Evolutionary conservation across 1,140 invertebrate species (phyloP).

Genomic region (Vanessa tameamea): DNA sequence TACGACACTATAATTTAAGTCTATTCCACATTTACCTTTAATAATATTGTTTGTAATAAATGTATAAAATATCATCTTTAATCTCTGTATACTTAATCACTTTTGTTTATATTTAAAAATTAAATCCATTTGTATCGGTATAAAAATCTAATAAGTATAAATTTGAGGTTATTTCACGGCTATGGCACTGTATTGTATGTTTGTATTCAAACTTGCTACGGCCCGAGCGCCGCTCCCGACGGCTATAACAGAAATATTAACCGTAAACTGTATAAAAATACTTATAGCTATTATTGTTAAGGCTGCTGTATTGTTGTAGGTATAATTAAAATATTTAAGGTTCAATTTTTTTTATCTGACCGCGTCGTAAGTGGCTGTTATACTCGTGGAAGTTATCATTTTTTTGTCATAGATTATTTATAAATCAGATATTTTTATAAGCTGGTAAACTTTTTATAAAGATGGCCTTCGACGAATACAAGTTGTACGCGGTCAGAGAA

Average conservation of each 20-base stretch:
- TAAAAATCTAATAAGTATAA: conserved; percentile 80
- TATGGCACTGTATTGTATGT: conserved; percentile 76
- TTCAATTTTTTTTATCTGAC: conserved; percentile 46
- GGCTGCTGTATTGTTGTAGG: conserved; percentile 69
- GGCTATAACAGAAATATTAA: conserved; percentile 51
- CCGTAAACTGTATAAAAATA: conserved; percentile 77
- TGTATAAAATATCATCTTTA: conserved; percentile 81
- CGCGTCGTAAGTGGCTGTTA: conserved; percentile 31
- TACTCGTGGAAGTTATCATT: conserved; percentile 25
- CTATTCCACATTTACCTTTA: conserved; percentile 78
- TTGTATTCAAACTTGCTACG: conserved; percentile 78
- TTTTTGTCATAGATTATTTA: conserved; percentile 4
- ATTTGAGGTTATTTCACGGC: conserved; percentile 76
- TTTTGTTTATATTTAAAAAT: conserved; percentile 81
- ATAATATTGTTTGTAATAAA: conserved; percentile 81
- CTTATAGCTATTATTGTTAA: conserved; percentile 79
- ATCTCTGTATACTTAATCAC: conserved; percentile 81
- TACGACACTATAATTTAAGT: conserved; percentile 73
- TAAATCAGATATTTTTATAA: neutral
- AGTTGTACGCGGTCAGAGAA: conserved; percentile 30
- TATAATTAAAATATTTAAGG: conserved; percentile 60
- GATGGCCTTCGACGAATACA: conserved; percentile 20
- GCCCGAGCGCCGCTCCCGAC: conserved; percentile 56
- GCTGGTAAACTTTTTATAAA: neutral
- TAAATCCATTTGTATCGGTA: conserved; percentile 81